phyloP scores from a whole-genome alignment of 2,113 vertebrate species.

The Psittacara wagleri region DNA sequence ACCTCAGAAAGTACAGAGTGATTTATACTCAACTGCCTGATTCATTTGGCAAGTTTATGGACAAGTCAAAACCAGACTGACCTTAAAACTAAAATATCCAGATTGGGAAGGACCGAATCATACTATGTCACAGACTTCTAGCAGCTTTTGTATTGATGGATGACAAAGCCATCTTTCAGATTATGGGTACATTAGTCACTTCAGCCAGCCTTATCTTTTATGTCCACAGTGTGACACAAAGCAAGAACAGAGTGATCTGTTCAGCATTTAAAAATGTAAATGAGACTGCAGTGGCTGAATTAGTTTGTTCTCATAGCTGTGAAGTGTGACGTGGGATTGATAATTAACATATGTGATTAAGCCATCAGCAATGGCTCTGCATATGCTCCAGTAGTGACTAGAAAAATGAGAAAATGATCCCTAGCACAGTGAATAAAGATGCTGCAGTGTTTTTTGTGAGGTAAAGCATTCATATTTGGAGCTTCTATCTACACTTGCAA shows the following conservation, averaged over 20 bases:
- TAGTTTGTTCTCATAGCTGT: neutral
- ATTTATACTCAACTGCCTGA: neutral
- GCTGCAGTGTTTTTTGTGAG: neutral
- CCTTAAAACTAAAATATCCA: neutral
- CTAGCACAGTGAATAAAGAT: neutral
- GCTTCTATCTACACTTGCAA: neutral
- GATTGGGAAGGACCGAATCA: accelerated
- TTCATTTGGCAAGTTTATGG: neutral
- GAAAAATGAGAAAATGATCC: neutral
- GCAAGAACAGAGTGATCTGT: neutral
- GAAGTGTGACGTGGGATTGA: neutral
- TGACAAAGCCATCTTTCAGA: neutral
- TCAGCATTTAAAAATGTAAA: neutral
- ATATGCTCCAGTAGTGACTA: neutral
- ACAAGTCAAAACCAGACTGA: neutral
- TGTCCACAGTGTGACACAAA: neutral
- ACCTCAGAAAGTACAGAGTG: neutral
- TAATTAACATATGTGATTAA: neutral
- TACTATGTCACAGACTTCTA: neutral
- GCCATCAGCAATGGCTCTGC: neutral
- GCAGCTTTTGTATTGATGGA: neutral
- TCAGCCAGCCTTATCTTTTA: neutral
- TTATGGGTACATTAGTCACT: neutral
- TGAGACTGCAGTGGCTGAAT: neutral
- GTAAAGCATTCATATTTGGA: neutral